Conservation (phyloP, 1,140 invertebrate species). For the Sinonovacula constricta region DNA sequence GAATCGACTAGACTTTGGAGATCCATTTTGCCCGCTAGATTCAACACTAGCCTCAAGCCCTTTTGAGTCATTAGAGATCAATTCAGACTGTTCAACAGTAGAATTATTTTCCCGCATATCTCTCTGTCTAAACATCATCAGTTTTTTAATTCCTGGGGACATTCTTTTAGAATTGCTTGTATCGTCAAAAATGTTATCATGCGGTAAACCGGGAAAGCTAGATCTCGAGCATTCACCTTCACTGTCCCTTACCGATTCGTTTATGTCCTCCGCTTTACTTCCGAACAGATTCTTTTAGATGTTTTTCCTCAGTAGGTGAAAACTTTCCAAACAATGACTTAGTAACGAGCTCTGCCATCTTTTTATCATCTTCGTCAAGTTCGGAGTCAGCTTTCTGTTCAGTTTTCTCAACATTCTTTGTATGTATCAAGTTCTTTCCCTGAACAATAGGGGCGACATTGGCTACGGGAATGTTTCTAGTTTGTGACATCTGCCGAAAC, state of each 20-base stretch:
- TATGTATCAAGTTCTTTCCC: constrained; percentile 10
- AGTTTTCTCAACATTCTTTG: neutral
- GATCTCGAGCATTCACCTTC: constrained; percentile 23
- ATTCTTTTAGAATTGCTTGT: constrained; percentile 36
- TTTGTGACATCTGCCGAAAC: constrained; percentile 39
- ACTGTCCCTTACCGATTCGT: no score
- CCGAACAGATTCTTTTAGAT: no score
- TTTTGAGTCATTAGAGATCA: no score
- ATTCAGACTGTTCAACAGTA: no score
- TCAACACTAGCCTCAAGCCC: neutral
- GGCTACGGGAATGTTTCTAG: constrained; percentile 57
- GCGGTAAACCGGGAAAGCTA: neutral
- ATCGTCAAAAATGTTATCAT: constrained; percentile 19
- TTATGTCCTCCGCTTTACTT: no score
- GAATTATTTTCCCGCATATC: neutral
- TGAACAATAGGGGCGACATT: constrained; percentile 58
- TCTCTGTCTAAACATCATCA: constrained; percentile 29
- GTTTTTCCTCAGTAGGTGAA: neutral
- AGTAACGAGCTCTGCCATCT: constrained; percentile 44
- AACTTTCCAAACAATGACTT: constrained; percentile 27
- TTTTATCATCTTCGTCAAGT: constrained; percentile 38
- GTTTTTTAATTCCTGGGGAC: constrained; percentile 34
- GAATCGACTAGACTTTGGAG: neutral
- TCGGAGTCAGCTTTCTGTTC: constrained; percentile 11
- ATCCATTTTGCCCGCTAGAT: neutral